phyloP scores from a whole-genome alignment of 1,140 invertebrate genomes.

The Trachelipus rathkii region DNA sequence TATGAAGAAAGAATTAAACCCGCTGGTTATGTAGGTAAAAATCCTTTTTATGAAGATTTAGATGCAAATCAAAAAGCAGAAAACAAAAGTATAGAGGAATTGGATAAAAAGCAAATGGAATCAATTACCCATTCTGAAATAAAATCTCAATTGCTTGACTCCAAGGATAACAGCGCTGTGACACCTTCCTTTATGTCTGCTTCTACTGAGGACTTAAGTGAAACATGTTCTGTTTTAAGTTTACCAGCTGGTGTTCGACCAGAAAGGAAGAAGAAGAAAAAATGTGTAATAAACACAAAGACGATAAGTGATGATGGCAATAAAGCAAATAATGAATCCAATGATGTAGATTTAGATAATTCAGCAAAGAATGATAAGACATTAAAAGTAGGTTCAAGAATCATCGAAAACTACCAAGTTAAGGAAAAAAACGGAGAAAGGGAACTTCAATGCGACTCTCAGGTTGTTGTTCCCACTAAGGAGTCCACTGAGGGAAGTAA shows the following conservation, averaged over 20 bases:
- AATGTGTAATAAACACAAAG: too few species aligned
- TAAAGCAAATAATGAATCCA: too few species aligned
- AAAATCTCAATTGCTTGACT: not conserved
- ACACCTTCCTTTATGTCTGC: not conserved
- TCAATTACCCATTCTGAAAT: not conserved
- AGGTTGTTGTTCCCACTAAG: constrained; percentile 32
- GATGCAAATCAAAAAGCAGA: not conserved
- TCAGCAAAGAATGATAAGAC: too few species aligned
- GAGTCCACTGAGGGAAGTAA: constrained; percentile 17
- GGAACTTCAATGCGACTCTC: constrained; percentile 26
- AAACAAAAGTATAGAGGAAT: not conserved
- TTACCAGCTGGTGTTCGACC: constrained; percentile 1
- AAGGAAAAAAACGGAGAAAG: constrained; percentile 20
- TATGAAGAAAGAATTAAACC: constrained; percentile 1
- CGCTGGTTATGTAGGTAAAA: constrained; percentile 37
- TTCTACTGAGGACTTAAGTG: not conserved
- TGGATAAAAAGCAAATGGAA: not conserved
- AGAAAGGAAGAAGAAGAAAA: not conserved
- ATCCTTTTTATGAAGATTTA: constrained; percentile 41
- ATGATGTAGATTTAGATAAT: too few species aligned
- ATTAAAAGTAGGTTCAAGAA: not conserved
- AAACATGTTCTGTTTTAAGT: not conserved
- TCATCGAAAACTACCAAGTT: not conserved
- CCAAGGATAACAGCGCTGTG: not conserved
- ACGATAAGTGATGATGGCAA: too few species aligned